Base-by-base conservation (phyloP, 2,888 invertebrate species). In the Baronia brevicornis region DNA sequence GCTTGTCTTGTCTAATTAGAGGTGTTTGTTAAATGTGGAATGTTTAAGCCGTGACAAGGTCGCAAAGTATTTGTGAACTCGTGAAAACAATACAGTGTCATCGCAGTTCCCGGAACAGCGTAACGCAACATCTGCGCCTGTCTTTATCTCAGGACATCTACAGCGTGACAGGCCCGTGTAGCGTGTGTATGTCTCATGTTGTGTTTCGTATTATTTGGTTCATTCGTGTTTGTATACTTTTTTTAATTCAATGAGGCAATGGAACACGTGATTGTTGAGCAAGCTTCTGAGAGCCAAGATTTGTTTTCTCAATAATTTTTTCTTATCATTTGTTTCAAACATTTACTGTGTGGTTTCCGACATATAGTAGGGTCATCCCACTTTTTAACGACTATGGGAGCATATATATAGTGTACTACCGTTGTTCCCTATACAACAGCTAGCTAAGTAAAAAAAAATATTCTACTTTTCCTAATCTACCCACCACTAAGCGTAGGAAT, bases 121-220 rank as follows among this genome's bases (percentile, higher is more conserved):
- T 33, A 30, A 21, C 36, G 42, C 46, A 54, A 71, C 79, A 79
- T 79, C 71, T 78, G 78, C 56, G 62, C 61, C 39, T 65, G 68
- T 74, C 69, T 69, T 69, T 71, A 74, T 66, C 67, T 65, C 50
- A 52, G 48, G 51, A 67, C 69, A 70, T 71, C 67, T 65, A 54
- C 51, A 50, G 47, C 24, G 54, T 56, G 60, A 61, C 66, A 60
- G 54, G 51, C 43, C 53, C 53, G 51, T 46, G 54, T 52, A 53
- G 51, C 55, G 31, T 28, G 17, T 12, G 30, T 26, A 35, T 21
- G 35, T 26, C 45, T 18, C 41, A 29, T 40, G 44, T 38, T 35
- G 38, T 33, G 29, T 39, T 37, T 36, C 11, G 11, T 29, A 28
- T 36, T 42, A 41, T 48, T 47, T 47, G 50, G 36, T 42, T 29